Base-by-base conservation (phyloP, 2,888 invertebrate genomes). In the Teinopalpus imperialis region DNA sequence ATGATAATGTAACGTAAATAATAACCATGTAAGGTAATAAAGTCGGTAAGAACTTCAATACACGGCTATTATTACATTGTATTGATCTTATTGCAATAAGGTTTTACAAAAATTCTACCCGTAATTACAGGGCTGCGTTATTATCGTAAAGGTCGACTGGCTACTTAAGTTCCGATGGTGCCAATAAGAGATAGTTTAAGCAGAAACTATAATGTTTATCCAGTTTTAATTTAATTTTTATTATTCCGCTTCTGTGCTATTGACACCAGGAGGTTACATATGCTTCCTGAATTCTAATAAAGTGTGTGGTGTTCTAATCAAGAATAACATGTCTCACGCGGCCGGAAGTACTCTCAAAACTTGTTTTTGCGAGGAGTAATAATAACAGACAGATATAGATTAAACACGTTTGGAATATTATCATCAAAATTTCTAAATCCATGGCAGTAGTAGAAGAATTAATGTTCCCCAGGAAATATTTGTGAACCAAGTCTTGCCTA, bases 121-220 rank as follows among this genome's bases (percentile, higher is more conserved):
- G 35, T 27, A 43, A 43, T 43, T 43, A 43, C 21, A 29, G 9
- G 27, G 43, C 43, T 9, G 27, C 43, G 29, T 43, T 27, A 29
- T 35, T 35, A 29, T 8, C 14, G 5, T 20, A 16, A 26, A 43
- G 43, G 43, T 35, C 35, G 29, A 35, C 43, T 29, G 10, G 43
- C 21, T 43, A 43, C 27, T 43, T 30, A 10, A 26, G 9, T 21
- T 7, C 18, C 41, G 8, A 26, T 16, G 34, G 14, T n/a, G 3
- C 12, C 27, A 8, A 27, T 12, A 27, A 20, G 20, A 16, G 16
- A 26, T 13, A 9, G 8, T 13, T 10, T 29, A 5, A 12, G 3
- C 13, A 21, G 4, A 36, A 39, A 10, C 8, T 30, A 3, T 20
- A 1, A 3, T 2, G 8, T 14, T 14, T 20, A 21, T 14, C 8